phyloP scores from a whole-genome alignment of 2,888 invertebrate species.

The Arge pagana region DNA sequence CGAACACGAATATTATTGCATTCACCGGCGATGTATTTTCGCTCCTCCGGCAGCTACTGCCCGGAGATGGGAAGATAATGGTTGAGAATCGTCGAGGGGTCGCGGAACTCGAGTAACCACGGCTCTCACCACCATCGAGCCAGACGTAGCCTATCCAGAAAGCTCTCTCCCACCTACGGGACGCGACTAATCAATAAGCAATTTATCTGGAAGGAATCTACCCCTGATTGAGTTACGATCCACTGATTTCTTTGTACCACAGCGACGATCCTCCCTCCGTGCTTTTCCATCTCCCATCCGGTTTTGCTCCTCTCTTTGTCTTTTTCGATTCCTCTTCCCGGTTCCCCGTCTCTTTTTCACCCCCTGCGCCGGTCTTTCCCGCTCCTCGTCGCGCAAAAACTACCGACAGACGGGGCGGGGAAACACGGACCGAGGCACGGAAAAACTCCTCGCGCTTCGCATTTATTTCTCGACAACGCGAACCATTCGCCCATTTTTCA shows the following conservation, averaged over 20 bases:
- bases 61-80: too few species aligned
- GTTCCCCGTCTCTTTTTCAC: conserved; percentile 14
- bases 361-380: neutral
- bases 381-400: neutral
- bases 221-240: conserved; percentile 27
- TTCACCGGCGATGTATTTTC: neutral
- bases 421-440: neutral
- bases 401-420: neutral
- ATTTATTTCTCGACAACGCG: neutral
- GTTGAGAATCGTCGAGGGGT: conserved; percentile 4
- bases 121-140: conserved; percentile 6
- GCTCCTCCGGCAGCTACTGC: too few species aligned
- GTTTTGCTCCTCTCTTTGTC: neutral
- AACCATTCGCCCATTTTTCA: too few species aligned
- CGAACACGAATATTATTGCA: too few species aligned
- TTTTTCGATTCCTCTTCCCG: conserved; percentile 21
- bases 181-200: conserved; percentile 25
- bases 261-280: conserved; percentile 5
- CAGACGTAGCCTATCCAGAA: too few species aligned
- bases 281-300: neutral
- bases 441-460: neutral
- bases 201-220: conserved; percentile 25
- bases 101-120: too few species aligned
- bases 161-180: conserved; percentile 7
- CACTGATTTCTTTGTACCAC: conserved; percentile 26